These are phyloP conservation scores for Sisyra nigra DNA, from an alignment of 2,888 invertebrate species.

Conservation along the genomic window DNA sequence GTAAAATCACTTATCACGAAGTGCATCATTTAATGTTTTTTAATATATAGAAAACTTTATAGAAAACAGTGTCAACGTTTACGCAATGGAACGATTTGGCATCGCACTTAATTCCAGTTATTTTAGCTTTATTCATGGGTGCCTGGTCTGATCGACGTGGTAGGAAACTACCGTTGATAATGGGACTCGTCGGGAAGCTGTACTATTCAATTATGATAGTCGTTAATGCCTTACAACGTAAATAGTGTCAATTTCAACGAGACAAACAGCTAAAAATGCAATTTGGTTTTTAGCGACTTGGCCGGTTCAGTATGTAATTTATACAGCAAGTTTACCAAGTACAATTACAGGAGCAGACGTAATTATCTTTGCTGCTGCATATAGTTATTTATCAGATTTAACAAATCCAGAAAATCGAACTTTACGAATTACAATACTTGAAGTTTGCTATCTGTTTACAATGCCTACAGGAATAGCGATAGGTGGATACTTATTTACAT, in stretches of 20 bases:
- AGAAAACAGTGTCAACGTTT: constrained; percentile 58
- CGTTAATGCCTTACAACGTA: constrained; percentile 44
- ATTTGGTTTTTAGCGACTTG: constrained; percentile 28
- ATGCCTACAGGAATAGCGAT: constrained; percentile 69
- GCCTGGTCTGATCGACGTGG: constrained; percentile 71
- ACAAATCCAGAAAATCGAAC: constrained; percentile 54
- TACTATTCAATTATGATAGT: constrained; percentile 61
- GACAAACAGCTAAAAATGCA: background rate
- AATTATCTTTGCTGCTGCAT: constrained; percentile 63
- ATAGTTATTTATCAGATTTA: constrained; percentile 67
- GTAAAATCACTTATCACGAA: constrained; percentile 22
- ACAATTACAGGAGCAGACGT: constrained; percentile 64
- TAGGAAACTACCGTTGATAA: constrained; percentile 51
- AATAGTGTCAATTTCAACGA: constrained; percentile 7
- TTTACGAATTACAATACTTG: constrained; percentile 62
- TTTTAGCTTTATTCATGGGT: constrained; percentile 63
- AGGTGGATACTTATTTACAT: constrained; percentile 46
- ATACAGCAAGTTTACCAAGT: constrained; percentile 59
- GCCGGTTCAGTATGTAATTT: constrained; percentile 60
- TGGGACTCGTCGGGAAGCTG: constrained; percentile 58
- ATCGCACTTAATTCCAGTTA: constrained; percentile 53
- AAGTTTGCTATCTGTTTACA: constrained; percentile 65
- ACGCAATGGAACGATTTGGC: constrained; percentile 66
- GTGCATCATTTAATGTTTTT: background rate
- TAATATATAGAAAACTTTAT: constrained; percentile 12